Conservation (phyloP, 2,888 invertebrate genomes). For the Pyrgus malvae region DNA sequence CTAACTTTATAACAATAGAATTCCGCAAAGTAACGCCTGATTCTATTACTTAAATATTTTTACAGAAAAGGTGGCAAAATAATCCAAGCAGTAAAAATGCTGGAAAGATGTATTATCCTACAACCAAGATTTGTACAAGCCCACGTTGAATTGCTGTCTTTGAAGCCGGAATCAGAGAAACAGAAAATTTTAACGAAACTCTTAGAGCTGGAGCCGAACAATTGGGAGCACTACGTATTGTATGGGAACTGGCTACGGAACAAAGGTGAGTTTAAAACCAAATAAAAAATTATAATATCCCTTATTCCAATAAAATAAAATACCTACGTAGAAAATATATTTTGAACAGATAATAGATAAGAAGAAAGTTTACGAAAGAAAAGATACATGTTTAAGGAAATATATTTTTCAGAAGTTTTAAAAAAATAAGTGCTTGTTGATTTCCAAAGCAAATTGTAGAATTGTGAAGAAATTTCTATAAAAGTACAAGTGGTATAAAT, state of each 20-base stretch:
- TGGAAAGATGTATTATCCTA: slow-evolving; percentile 84
- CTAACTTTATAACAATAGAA: no score
- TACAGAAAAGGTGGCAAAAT: slow-evolving; percentile 84
- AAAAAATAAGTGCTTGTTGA: no score
- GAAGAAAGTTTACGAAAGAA: no score
- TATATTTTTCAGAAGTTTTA: no score
- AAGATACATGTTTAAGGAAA: no score
- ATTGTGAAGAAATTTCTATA: no score
- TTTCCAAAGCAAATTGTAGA: no score
- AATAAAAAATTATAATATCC: background rate
- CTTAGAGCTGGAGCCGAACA: slow-evolving; percentile 84
- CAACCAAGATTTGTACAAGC: slow-evolving; percentile 87
- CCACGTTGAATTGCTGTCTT: slow-evolving; percentile 84
- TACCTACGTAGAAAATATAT: background rate
- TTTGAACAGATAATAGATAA: no score
- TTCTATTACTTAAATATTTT: no score
- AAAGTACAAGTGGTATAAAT: no score
- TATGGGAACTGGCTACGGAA: slow-evolving; percentile 87
- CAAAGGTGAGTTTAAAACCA: slow-evolving; percentile 79
- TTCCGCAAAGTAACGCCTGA: no score
- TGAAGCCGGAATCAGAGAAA: slow-evolving; percentile 81
- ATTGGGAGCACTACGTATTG: slow-evolving; percentile 87
- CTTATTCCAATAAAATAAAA: no score
- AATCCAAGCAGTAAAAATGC: slow-evolving; percentile 84
- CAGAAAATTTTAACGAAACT: slow-evolving; percentile 82